phyloP scores from a whole-genome alignment of 2,888 invertebrate species.

The Invenusta paracnida region DNA sequence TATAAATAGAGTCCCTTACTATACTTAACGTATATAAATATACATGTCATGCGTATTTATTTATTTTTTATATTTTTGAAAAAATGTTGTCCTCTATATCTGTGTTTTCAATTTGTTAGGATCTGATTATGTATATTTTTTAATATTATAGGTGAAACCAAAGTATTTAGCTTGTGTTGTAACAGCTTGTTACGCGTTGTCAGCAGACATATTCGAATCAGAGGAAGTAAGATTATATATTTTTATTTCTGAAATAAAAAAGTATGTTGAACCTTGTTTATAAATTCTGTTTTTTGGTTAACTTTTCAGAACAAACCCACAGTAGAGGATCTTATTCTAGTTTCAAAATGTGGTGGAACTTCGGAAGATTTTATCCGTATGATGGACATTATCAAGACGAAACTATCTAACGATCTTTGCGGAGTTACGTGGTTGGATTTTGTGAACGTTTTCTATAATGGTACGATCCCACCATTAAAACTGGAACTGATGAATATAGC shows the following conservation, averaged over 20 bases:
- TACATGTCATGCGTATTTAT: too few species aligned
- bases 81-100: too few species aligned
- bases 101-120: too few species aligned
- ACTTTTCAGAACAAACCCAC: background rate
- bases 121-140: background rate
- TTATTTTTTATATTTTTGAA: too few species aligned
- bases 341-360: slow-evolving; percentile 18
- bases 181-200: background rate
- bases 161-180: background rate
- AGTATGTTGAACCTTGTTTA: too few species aligned
- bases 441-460: background rate
- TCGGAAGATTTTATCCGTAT: background rate
- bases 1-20: too few species aligned
- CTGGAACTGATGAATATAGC: background rate
- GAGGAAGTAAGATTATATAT: background rate
- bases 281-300: background rate
- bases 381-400: slow-evolving; percentile 1
- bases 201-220: background rate
- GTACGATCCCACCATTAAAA: background rate
- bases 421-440: background rate
- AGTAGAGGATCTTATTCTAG: background rate
- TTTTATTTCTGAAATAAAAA: too few species aligned
- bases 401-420: background rate
- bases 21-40: too few species aligned
- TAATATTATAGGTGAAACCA: background rate